Evolutionary conservation across 2,888 invertebrate species (phyloP).

Genomic region (Polydrusus pterygomalis): DNA sequence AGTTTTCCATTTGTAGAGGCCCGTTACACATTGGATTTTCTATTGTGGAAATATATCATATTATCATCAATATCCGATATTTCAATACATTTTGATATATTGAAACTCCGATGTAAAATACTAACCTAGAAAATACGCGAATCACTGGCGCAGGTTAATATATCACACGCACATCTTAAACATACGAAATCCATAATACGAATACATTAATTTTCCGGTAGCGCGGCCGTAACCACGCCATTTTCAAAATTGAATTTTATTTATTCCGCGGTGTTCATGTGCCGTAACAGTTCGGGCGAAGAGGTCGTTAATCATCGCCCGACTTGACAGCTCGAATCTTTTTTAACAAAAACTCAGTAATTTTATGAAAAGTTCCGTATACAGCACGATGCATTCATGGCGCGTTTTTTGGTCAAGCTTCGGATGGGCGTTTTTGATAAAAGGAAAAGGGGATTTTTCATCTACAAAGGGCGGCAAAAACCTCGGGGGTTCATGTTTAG

Average conservation of each 20-base stretch:
- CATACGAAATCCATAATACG: conserved; percentile 28
- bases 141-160: conserved; percentile 9
- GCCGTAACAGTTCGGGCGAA: conserved; percentile 48
- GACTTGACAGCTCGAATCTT: conserved; percentile 51
- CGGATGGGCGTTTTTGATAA: conserved; percentile 34
- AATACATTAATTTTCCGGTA: conserved; percentile 29
- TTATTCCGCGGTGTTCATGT: conserved; percentile 45
- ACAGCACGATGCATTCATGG: conserved; percentile 44
- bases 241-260: conserved; percentile 53
- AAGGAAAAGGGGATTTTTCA: conserved; percentile 19
- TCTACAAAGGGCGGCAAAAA: conserved; percentile 23
- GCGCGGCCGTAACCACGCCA: conserved; percentile 34
- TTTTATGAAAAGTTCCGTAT: conserved; percentile 51
- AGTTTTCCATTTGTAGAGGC: no score
- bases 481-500: conserved; percentile 27
- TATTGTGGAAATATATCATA: no score
- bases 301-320: conserved; percentile 48
- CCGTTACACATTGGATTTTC: no score
- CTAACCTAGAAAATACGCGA: conserved; percentile 1
- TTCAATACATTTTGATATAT: neutral
- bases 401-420: conserved; percentile 48
- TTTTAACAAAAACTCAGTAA: conserved; percentile 47
- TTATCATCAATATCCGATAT: no score
- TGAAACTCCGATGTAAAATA: neutral
- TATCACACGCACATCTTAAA: conserved; percentile 30